phyloP scores from a whole-genome alignment of 1,140 invertebrate genomes.

The Matsumurasca onukii region DNA sequence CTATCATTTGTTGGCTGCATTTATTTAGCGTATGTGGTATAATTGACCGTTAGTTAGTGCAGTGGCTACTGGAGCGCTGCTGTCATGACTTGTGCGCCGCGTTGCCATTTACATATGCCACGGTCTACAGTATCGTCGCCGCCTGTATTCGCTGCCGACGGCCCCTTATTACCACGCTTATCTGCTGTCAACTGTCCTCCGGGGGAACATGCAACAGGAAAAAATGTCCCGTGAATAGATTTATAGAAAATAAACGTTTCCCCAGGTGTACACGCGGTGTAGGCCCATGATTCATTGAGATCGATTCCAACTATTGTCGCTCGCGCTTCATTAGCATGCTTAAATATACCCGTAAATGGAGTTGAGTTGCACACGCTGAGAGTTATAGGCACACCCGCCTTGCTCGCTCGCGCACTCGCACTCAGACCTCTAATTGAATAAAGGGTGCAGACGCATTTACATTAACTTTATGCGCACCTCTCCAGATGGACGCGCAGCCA shows the following conservation, averaged over 20 bases:
- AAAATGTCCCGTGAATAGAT: constrained; percentile 23
- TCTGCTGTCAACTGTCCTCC: constrained; percentile 25
- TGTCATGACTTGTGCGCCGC: background rate
- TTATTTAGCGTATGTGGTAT: constrained; percentile 11
- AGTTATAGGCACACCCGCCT: background rate
- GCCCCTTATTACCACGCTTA: constrained; percentile 29
- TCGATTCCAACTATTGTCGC: constrained; percentile 16
- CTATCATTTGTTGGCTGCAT: constrained; percentile 10
- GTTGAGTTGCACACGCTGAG: background rate
- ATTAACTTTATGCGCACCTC: constrained; percentile 8
- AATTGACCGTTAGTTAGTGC: constrained; percentile 30
- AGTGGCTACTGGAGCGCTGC: constrained; percentile 9
- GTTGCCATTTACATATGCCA: constrained; percentile 27
- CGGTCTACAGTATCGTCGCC: constrained; percentile 24
- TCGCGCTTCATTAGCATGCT: constrained; percentile 12
- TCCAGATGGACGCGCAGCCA: too few relatives aligned
- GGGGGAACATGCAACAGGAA: constrained; percentile 20
- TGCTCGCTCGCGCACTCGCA: too few relatives aligned
- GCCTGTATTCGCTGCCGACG: too few relatives aligned
- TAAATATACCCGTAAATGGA: constrained; percentile 14
- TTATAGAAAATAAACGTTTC: constrained; percentile 27
- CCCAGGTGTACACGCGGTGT: background rate
- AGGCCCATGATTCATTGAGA: constrained; percentile 28
- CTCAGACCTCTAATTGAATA: constrained; percentile 10
- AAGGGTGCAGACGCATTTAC: constrained; percentile 2